Evolutionary conservation across 2,113 vertebrate genomes (phyloP).

Genomic region (Osmerus mordax): DNA sequence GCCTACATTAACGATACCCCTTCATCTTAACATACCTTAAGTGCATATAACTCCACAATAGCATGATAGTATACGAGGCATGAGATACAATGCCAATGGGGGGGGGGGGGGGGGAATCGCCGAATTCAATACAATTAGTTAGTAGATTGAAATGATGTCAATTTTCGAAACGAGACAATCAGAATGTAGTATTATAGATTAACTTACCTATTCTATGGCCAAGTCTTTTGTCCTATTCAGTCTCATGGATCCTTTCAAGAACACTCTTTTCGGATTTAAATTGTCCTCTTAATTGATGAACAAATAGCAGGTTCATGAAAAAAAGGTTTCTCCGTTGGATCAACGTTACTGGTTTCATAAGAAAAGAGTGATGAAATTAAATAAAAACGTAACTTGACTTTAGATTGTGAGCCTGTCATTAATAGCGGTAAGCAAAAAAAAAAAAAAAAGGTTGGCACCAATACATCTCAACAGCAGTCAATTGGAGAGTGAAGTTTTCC

Average conservation of each 20-base stretch:
- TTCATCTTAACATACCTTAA: too few species aligned
- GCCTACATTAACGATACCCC: too few species aligned
- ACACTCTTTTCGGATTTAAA: conserved; percentile 12
- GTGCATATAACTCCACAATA: too few species aligned
- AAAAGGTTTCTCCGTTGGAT: neutral
- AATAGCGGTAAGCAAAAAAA: too few species aligned
- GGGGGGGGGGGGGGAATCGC: too few species aligned
- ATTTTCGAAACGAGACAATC: too few species aligned
- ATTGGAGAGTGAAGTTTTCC: neutral
- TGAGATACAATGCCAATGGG: too few species aligned
- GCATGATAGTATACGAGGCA: too few species aligned
- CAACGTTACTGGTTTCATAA: neutral
- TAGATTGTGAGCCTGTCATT: too few species aligned
- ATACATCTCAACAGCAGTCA: conserved; percentile 7
- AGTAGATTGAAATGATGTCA: too few species aligned
- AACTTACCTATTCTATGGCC: conserved; percentile 49
- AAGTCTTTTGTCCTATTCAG: conserved; percentile 9
- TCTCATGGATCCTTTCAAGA: conserved; percentile 45
- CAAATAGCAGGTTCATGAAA: conserved; percentile 14
- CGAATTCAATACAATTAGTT: too few species aligned
- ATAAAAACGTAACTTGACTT: neutral
- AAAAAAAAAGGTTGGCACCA: neutral
- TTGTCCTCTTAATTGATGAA: conserved; percentile 6
- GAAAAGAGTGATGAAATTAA: neutral
- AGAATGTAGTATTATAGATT: neutral